phyloP scores from a whole-genome alignment of 2,113 vertebrate genomes.

The Martes martes region DNA sequence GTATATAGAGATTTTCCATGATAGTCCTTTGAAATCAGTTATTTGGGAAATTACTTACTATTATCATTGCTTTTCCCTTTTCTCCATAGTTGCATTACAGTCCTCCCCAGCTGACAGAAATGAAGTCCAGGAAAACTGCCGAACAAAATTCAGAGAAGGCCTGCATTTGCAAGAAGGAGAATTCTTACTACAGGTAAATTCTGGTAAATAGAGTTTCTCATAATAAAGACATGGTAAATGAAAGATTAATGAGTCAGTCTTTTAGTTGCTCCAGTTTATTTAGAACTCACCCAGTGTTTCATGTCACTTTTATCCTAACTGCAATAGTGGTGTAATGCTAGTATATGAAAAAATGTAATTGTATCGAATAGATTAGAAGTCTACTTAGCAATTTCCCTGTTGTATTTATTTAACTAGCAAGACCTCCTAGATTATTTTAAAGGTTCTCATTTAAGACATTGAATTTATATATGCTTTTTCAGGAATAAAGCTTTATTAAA shows the following conservation, averaged over 20 bases:
- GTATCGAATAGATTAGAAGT: not conserved
- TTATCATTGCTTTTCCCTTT: not conserved
- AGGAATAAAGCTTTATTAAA: not conserved
- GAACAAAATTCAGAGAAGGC: constrained; percentile 70
- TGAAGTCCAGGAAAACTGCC: constrained; percentile 76
- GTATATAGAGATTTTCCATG: not conserved
- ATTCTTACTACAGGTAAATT: constrained; percentile 85
- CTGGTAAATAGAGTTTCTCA: not conserved
- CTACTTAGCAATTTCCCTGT: not conserved
- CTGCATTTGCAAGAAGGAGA: constrained; percentile 85
- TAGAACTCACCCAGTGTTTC: not conserved
- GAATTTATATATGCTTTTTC: not conserved
- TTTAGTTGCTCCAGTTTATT: not conserved
- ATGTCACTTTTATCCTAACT: not conserved
- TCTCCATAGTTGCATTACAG: constrained; percentile 84
- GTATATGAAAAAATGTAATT: not conserved
- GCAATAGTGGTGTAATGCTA: no score
- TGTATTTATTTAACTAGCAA: not conserved
- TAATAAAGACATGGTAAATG: not conserved
- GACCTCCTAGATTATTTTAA: not conserved
- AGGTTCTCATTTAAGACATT: not conserved
- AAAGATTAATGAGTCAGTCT: not conserved
- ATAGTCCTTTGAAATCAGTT: not conserved
- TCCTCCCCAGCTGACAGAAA: constrained; percentile 78
- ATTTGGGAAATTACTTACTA: not conserved